A percentile compares a stretch with the other conserved stretches of the same genome.
Conservation (phyloP, 2,888 invertebrate species). For the Agrenia bidenticulata region DNA sequence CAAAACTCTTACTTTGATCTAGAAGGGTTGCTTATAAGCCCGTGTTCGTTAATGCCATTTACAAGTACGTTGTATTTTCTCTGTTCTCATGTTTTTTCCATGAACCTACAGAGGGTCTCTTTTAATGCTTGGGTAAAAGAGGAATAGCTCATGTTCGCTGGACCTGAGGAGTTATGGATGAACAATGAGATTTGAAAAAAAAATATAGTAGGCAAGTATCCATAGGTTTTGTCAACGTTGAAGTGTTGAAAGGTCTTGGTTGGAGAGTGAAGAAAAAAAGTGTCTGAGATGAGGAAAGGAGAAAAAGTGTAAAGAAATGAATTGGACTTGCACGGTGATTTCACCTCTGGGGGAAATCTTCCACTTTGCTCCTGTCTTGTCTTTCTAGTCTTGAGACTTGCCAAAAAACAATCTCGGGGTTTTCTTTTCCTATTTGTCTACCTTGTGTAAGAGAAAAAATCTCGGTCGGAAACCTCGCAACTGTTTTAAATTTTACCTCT, state of each 20-base stretch:
- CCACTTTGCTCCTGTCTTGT: conserved; percentile 20
- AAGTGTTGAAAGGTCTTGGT: too few species aligned
- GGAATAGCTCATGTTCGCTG: not conserved
- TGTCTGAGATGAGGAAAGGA: not conserved
- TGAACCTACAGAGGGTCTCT: too few species aligned
- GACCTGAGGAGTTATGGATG: not conserved
- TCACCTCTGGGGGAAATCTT: conserved; percentile 20
- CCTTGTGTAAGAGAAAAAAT: conserved; percentile 2
- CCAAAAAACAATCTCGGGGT: conserved; percentile 14
- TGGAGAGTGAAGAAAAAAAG: not conserved
- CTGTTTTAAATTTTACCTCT: not conserved
- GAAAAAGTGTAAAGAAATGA: conserved; percentile 11
- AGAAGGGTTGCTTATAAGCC: too few species aligned
- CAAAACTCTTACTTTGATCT: too few species aligned
- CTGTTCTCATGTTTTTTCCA: too few species aligned
- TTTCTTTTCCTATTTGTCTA: conserved; percentile 11
- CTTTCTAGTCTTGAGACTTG: conserved; percentile 3
- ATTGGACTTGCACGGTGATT: conserved; percentile 18
- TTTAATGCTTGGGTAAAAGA: too few species aligned
- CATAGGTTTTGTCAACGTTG: too few species aligned
- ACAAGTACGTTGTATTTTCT: too few species aligned
- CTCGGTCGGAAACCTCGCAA: not conserved
- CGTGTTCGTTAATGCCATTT: too few species aligned
- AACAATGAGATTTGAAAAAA: too few species aligned
- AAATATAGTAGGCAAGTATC: too few species aligned